Conservation (phyloP, 2,113 vertebrate genomes). For the Petromus typicus region DNA sequence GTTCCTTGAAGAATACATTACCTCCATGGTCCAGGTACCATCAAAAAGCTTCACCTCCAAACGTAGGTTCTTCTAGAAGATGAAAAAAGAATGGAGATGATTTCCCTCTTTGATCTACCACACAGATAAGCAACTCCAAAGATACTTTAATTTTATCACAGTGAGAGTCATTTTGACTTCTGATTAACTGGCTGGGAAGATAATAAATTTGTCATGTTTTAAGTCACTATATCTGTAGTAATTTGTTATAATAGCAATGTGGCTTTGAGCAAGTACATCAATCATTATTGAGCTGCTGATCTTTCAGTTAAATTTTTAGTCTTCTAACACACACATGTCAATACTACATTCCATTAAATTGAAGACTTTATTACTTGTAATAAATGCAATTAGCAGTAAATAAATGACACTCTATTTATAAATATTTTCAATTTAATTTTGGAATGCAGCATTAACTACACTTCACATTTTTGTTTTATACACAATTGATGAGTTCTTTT, state of each 20-base stretch:
- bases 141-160: background rate
- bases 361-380: background rate
- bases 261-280: background rate
- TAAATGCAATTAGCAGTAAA: background rate
- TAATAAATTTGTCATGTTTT: background rate
- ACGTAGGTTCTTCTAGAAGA: background rate
- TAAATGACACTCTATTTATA: background rate
- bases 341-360: background rate
- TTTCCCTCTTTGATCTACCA: background rate
- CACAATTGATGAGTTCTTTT: background rate
- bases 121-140: background rate
- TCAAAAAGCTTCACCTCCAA: background rate
- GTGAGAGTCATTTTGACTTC: background rate
- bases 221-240: background rate
- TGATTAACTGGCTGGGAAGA: background rate
- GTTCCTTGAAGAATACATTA: background rate
- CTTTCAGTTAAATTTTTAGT: background rate
- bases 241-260: background rate
- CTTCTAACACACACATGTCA: background rate
- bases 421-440: background rate
- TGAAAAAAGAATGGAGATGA: background rate
- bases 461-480: background rate
- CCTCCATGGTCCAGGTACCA: background rate
- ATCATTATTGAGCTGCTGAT: background rate
- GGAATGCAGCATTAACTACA: background rate